Base-by-base conservation (phyloP, 2,797 vertebrate species). In the Chromis chromis region DNA sequence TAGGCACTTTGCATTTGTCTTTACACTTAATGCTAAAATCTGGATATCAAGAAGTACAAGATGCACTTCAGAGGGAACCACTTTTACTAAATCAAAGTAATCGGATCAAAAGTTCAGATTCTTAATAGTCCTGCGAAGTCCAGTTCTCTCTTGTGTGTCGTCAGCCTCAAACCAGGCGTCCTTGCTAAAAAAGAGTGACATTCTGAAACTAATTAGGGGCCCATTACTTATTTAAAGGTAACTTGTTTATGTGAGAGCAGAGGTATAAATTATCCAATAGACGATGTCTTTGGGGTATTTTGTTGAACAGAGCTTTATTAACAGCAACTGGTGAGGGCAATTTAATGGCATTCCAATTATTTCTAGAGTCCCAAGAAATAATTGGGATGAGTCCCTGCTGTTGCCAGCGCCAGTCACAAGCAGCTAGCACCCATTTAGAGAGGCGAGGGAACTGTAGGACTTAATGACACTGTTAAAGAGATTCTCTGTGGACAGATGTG, bases 171-270 rank as follows among this genome's bases (percentile, higher is more conserved):
- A 89, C 68, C 22, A 42, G 66, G 44, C 55, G 24, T 72, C 69
- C 33, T 36, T 27, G 50, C 52, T 78, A 22, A 65, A 78, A 85
- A 78, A 85, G 73, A 77, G 19, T 80, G 72, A 81, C 70, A 28
- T 74, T 86, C 75, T 72, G 52, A 62, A 85, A 74, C 79, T 88
- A 91, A 93, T 94, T 91, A 91, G 84, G 33, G 12, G 22, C 54
- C 61, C 77, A 92, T 93, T 91, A 92, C 88, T 91, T 93, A 93
- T 94, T 94, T 90, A 94, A 87, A 91, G 86, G 89, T 85, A 90
- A 88, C 88, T 91, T 92, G 90, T 94, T 94, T 93, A 85, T 92
- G 89, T 65, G 87, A 63, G 60, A 82, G 82, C 60, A 80, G 80
- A 83, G 82, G 81, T 89, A 92, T 94, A 90, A 92, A 93, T 94